Conservation (phyloP, 53 echinoderm and acorn worm species). For the Echinometra lucunter region DNA sequence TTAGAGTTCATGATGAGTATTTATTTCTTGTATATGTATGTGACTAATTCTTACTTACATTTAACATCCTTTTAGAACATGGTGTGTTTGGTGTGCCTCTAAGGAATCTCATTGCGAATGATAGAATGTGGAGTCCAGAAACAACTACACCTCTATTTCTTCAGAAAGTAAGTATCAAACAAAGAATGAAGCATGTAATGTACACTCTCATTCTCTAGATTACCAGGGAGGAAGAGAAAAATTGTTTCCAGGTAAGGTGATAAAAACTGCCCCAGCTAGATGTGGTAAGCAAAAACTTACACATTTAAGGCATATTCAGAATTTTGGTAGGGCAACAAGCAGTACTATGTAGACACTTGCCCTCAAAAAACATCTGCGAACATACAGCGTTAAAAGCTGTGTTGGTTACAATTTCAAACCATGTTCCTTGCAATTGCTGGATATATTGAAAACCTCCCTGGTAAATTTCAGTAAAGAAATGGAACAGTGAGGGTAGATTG, state of each 20-base stretch:
- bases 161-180: constrained; percentile 77
- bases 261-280: background rate
- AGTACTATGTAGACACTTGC: too few relatives aligned
- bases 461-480: too few relatives aligned
- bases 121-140: constrained; percentile 83
- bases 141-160: constrained; percentile 89
- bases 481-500: background rate
- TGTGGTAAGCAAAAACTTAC: background rate
- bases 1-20: background rate
- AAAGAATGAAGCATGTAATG: background rate
- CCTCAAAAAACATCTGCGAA: too few relatives aligned
- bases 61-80: constrained; percentile 72
- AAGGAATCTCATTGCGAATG: constrained; percentile 83
- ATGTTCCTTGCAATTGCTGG: too few relatives aligned
- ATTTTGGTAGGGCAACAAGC: background rate
- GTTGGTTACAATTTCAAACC: too few relatives aligned
- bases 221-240: background rate
- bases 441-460: too few relatives aligned
- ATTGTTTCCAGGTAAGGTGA: background rate
- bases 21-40: background rate
- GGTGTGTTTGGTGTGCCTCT: constrained; percentile 99
- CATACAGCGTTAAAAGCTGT: too few relatives aligned
- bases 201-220: background rate
- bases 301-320: background rate
- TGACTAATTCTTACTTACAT: background rate